Conservation (phyloP, 2,888 invertebrate species). For the Schrankia costaestrigalis region DNA sequence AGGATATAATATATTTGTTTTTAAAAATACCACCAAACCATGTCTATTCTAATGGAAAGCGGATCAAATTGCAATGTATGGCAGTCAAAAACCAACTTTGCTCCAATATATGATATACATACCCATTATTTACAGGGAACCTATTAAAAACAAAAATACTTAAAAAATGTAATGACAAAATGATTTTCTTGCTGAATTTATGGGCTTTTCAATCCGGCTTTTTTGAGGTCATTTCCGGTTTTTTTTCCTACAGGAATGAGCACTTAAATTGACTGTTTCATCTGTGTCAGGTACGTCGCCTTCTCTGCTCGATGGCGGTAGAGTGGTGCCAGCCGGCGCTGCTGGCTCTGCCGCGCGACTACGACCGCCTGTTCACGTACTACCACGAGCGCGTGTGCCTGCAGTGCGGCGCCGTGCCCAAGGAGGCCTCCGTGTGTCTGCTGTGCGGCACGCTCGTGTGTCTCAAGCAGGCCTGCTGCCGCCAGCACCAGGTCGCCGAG, state of each 20-base stretch:
- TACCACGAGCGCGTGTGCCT: conserved; percentile 94
- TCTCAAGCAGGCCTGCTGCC: conserved; percentile 73
- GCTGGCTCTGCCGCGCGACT: conserved; percentile 92
- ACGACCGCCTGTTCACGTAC: conserved; percentile 90
- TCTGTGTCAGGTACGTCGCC: conserved; percentile 76
- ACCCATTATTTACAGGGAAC: too few relatives aligned
- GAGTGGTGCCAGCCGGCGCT: conserved; percentile 91
- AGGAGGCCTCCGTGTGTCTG: conserved; percentile 83
- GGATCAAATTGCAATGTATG: too few relatives aligned
- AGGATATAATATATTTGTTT: background rate
- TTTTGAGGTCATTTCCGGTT: too few relatives aligned
- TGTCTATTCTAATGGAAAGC: too few relatives aligned
- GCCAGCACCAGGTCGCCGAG: conserved; percentile 33
- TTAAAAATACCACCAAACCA: too few relatives aligned
- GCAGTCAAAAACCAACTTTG: too few relatives aligned
- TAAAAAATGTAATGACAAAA: too few relatives aligned
- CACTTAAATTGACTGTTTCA: background rate
- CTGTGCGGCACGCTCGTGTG: conserved; percentile 84
- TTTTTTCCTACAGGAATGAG: too few relatives aligned
- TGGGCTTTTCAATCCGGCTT: too few relatives aligned
- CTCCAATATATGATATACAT: too few relatives aligned
- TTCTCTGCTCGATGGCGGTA: conserved; percentile 87
- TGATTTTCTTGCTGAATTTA: too few relatives aligned
- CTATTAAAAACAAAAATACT: too few relatives aligned
- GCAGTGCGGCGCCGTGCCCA: conserved; percentile 93